phyloP scores from a whole-genome alignment of 1,140 invertebrate species.

The Pollicipes pollicipes region DNA sequence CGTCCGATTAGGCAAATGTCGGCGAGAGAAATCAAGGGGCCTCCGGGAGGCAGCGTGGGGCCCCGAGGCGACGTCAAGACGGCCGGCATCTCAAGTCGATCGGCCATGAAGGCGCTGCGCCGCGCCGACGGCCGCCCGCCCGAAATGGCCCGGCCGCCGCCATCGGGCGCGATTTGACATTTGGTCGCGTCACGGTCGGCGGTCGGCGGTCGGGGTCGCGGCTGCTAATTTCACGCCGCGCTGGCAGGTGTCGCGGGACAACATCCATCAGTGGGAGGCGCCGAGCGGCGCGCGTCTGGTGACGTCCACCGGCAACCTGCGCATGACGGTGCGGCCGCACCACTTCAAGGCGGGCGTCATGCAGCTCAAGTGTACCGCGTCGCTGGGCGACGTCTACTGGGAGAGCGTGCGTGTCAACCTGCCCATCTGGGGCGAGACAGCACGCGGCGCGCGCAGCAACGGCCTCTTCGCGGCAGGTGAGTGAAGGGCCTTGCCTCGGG shows the following conservation, averaged over 20 bases:
- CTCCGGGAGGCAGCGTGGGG: not conserved
- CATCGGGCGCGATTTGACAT: too few species aligned
- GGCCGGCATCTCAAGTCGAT: too few species aligned
- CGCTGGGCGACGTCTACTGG: not conserved
- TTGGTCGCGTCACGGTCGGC: too few species aligned
- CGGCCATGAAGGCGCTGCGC: too few species aligned
- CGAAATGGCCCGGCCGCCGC: too few species aligned
- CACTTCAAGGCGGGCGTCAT: not conserved
- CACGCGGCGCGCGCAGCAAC: not conserved
- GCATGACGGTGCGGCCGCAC: not conserved
- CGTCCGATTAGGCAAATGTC: not conserved
- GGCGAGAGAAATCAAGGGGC: not conserved
- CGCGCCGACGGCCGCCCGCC: too few species aligned
- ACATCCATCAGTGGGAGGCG: not conserved
- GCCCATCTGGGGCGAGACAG: too few species aligned
- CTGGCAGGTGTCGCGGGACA: too few species aligned
- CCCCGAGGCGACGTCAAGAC: too few species aligned
- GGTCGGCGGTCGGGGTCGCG: too few species aligned
- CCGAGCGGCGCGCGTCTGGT: not conserved
- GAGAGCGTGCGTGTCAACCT: not conserved
- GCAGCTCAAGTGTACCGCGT: not conserved
- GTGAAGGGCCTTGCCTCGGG: not conserved
- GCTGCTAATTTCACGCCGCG: too few species aligned
- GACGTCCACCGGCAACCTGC: not conserved
- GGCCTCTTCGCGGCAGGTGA: not conserved